A percentile compares a stretch with the other conserved stretches of the same genome.
These are phyloP conservation scores for Drosophila sucinea DNA, from an alignment of 1,140 invertebrate genomes.

Conservation along the genomic window DNA sequence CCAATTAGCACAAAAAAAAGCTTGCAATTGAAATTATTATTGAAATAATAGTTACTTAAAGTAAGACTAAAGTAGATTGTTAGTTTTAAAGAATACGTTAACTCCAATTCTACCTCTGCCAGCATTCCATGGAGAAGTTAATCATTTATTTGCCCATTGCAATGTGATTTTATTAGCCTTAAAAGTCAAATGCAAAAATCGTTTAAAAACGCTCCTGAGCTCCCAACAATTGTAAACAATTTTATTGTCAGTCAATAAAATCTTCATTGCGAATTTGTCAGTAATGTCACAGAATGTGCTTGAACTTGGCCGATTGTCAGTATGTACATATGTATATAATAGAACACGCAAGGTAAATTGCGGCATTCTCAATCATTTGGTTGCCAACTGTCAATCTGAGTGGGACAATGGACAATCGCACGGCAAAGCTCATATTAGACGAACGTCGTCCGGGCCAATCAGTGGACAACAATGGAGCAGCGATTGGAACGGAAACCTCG, in stretches of 20 bases:
- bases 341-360: constrained; percentile 31
- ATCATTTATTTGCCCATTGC: neutral
- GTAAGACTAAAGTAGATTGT: too few relatives aligned
- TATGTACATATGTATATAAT: neutral
- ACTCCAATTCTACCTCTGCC: neutral
- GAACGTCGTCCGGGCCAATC: constrained; percentile 1
- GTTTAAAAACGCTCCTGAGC: constrained; percentile 28
- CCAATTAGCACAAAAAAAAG: too few relatives aligned
- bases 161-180: neutral
- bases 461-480: neutral
- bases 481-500: constrained; percentile 7
- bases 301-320: constrained; percentile 22
- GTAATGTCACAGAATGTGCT: constrained; percentile 3
- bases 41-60: too few relatives aligned
- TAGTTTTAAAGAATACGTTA: too few relatives aligned
- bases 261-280: constrained; percentile 16
- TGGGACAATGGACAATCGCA: constrained; percentile 43
- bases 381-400: constrained; percentile 38
- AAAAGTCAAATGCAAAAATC: neutral
- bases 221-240: neutral
- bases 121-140: neutral
- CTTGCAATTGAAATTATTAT: too few relatives aligned
- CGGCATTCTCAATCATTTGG: constrained; percentile 50
- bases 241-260: constrained; percentile 14
- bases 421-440: constrained; percentile 51